Base-by-base conservation (phyloP, 1,140 invertebrate species). In the Adelges cooleyi region DNA sequence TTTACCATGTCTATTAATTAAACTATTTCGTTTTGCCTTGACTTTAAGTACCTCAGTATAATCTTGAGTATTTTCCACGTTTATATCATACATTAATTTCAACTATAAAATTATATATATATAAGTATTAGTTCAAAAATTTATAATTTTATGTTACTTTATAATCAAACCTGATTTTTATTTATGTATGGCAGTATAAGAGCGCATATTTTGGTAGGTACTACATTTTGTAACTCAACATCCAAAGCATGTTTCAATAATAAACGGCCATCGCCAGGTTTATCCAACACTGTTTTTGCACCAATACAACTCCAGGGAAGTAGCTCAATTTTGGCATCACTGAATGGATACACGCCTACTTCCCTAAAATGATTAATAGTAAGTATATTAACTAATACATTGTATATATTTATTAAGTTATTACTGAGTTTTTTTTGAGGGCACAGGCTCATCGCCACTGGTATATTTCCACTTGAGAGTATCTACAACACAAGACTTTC, bases 381-480 rank as follows among this genome's bases (percentile, higher is more conserved):
- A n/a, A n/a, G n/a, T n/a, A n/a, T n/a, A 33, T 33, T 33, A 33
- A 6, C 11, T 33, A 6, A 33, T 33, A 33, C 29, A 33, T 33
- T 33, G 5, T 33, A n/a, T n/a, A 33, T 33, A 6, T 33, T 33
- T 33, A 33, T 33, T 33, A 44, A 15, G n/a, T 44, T 11, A 8
- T 44, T 15, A 62, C 56, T 62, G 56, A 8, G 44, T 62, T 15
- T 62, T 62, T 48, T 62, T 62, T 46, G 56, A 62, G 27, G 42
- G 42, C 23, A 62, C 56, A 33, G 56, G 56, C 33, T 62, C 42
- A 48, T 62, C 42, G 9, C 18, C 56, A 62, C 42, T 17, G 5
- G 56, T 62, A 17, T 62, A 62, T 48, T 62, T 62, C 56, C 56
- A 62, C 44, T 62, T 62, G 29, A 62, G 13, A 13, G 56, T 62